Conservation (phyloP, 1,140 invertebrate genomes). For the Pygmarrhopalites habei region DNA sequence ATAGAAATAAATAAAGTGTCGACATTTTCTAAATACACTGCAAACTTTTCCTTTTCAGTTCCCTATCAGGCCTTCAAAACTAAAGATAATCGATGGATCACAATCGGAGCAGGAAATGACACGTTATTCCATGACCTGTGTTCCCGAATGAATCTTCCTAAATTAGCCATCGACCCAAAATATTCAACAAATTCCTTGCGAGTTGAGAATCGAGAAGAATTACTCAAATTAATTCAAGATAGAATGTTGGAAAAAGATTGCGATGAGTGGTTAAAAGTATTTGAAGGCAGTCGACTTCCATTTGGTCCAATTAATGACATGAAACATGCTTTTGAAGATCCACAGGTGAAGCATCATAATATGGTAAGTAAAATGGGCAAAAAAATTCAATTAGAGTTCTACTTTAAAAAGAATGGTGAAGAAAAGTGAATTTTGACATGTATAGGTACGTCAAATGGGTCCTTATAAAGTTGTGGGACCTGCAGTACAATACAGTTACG, state of each 20-base stretch:
- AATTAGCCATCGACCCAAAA: slow-evolving; percentile 56
- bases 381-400: no score
- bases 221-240: slow-evolving; percentile 57
- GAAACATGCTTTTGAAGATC: slow-evolving; percentile 75
- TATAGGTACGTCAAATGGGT: slow-evolving; percentile 44
- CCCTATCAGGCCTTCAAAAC: slow-evolving; percentile 85
- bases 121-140: slow-evolving; percentile 66
- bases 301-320: slow-evolving; percentile 85
- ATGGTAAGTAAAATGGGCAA: no score
- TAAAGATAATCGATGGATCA: slow-evolving; percentile 63
- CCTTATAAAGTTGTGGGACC: slow-evolving; percentile 75
- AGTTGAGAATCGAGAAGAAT: slow-evolving; percentile 65
- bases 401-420: no score
- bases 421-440: no score
- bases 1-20: no score
- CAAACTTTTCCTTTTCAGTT: slow-evolving; percentile 43
- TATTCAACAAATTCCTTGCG: slow-evolving; percentile 65
- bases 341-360: slow-evolving; percentile 71
- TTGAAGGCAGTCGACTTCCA: slow-evolving; percentile 70
- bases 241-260: slow-evolving; percentile 61
- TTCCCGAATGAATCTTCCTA: slow-evolving; percentile 53
- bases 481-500: slow-evolving; percentile 69
- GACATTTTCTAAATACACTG: no score
- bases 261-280: slow-evolving; percentile 64
- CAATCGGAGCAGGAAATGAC: slow-evolving; percentile 65